Base-by-base conservation (phyloP, 2,113 vertebrate genomes). In the Prunella fulvescens region DNA sequence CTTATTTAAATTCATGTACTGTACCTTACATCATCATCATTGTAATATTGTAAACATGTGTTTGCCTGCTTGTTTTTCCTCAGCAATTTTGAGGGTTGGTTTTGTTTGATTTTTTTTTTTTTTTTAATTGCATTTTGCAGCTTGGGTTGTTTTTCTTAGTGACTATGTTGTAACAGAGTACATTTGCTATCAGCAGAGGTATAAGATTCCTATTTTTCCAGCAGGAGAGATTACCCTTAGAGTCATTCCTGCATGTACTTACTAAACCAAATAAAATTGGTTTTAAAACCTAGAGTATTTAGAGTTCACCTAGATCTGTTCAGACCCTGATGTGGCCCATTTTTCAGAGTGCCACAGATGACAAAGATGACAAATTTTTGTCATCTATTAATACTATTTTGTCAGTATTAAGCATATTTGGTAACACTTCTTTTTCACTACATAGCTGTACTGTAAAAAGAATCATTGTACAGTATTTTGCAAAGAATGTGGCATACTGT, bases 1-100 rank as follows among this genome's bases (percentile, higher is more conserved):
- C 42, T 78, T 72, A 37, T 22, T 91, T 67, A 71, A 86, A 69
- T 80, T 72, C 2, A 19, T 29, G 20, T 51, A 44, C 26, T 31
- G 12, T 60, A 11, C 9, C 0, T 3, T 66, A 19, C 26, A 6
- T 85, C 0, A 0, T 60, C 37, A 35, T 77, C 29, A 61, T 39
- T 87, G 13, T 62, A 71, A 62, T 62, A 61, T 33, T 57, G 19
- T 65, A 56, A 64, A 60, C 12, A 9, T 35, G 16, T 67, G 53
- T 65, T 85, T 80, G n/a, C 61, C 15, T 2, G 0, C 22, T 57
- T 90, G 37, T 17, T 93, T 42, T 82, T 85, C 50, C 45, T 81
- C 28, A 14, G 74, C 18, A 83, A 17, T 79, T 4, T 1, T 60
- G 29, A 58, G 28, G 4, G 51, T 61, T 77, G 39, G 23, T 67